Evolutionary conservation across 2,797 vertebrate species (phyloP).

Genomic region (Loriculus beryllinus): DNA sequence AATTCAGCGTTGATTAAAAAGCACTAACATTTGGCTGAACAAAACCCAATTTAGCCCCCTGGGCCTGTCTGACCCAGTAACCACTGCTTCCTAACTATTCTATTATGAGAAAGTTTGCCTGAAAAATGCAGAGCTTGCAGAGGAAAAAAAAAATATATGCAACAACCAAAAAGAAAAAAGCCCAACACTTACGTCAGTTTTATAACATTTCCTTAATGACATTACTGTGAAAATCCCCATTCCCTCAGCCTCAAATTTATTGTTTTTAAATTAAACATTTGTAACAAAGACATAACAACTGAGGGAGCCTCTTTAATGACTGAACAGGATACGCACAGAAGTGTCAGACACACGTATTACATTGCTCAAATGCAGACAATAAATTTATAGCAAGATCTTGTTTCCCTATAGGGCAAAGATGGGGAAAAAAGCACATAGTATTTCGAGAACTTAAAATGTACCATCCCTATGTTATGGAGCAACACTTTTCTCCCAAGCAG

Average conservation of each 20-base stretch:
- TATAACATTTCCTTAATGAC: neutral
- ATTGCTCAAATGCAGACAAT: neutral
- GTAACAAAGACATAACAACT: neutral
- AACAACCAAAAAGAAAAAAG: neutral
- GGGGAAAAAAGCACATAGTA: neutral
- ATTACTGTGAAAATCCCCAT: neutral
- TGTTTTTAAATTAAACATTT: neutral
- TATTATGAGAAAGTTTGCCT: slow-evolving; percentile 9
- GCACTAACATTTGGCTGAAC: slow-evolving; percentile 36
- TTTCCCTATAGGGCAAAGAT: neutral
- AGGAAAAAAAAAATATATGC: neutral
- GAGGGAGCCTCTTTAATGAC: neutral
- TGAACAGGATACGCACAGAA: accelerated
- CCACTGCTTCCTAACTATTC: slow-evolving; percentile 6
- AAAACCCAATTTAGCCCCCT: neutral
- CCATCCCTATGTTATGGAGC: neutral
- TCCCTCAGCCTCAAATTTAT: neutral
- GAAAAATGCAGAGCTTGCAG: slow-evolving; percentile 12
- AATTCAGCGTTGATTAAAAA: slow-evolving; percentile 26
- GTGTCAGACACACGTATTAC: neutral
- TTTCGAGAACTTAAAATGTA: neutral
- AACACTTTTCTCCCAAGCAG: neutral
- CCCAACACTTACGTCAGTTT: neutral
- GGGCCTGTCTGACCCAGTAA: slow-evolving; percentile 58
- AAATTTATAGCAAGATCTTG: neutral